Evolutionary conservation across 2,888 invertebrate species (phyloP), one percentile per base, ranked within the genome.

Genomic region (Drosophila mercatorum): DNA sequence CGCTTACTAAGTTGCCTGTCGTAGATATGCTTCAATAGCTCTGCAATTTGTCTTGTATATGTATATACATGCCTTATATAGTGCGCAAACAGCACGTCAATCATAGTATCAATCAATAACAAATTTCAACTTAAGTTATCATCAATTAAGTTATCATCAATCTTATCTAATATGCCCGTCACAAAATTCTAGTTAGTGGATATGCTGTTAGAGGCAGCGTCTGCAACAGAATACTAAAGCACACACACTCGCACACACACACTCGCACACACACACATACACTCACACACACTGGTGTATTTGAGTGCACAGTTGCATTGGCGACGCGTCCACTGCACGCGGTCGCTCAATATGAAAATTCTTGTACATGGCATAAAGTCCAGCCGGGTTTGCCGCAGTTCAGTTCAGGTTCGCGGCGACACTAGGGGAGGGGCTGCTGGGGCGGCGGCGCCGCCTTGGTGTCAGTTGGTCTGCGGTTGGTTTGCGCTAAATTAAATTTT

Each of bases 401-500:
- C 55, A 28, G 40, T 11, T 51, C 64, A 68, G 73, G 68, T 64
- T 76, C 59, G 8, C 63, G 63, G 46, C 49, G 12, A 38, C 57
- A 61, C 47, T 55, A 44, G 28, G 5, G 28, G 36, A 14, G 34
- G 51, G 11, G 12, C 55, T 7, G 8, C 4, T 8, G 1, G 64
- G 53, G 63, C 44, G 58, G 68, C 63, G 72, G 56, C 62, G 65
- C 56, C 81, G 65, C 56, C 81, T 72, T 80, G 74, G 83, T 87
- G 85, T 81, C 82, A 84, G 82, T 79, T 73, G 84, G 81, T 78
- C 80, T 81, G 87, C 69, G 84, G 87, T 83, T 78, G 89, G 83
- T 75, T 83, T 83, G 86, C 84, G 84, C 86, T 87, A 86, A 89
- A 86, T 86, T 86, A 87, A 86, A 86, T 86, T 86, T 51, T 88